phyloP scores from a whole-genome alignment of 1,140 invertebrate species.

The Macrocentrus cingulum region DNA sequence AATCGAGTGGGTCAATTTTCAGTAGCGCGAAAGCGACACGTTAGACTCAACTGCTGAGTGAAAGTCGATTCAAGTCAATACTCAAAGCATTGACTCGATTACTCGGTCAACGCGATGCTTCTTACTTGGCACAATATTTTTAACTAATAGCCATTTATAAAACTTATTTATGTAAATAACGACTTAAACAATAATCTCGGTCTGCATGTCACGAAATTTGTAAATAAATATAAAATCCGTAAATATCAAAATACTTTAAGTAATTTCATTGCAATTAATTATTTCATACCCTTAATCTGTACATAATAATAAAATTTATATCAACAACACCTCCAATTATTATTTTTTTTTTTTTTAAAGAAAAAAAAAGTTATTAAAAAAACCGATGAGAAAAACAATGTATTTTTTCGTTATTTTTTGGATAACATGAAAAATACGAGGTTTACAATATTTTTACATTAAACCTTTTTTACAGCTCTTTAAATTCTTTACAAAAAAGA shows the following conservation, averaged over 20 bases:
- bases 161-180: constrained; percentile 9
- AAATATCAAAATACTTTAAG: background rate
- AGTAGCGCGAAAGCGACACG: constrained; percentile 36
- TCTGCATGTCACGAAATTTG: constrained; percentile 17
- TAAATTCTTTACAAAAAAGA: too few species aligned
- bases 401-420: too few species aligned
- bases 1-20: background rate
- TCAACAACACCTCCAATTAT: background rate
- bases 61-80: constrained; percentile 38
- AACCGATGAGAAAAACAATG: too few species aligned
- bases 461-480: too few species aligned
- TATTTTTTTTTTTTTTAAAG: background rate
- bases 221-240: background rate
- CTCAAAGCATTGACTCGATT: constrained; percentile 26
- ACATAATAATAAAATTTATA: background rate
- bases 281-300: background rate
- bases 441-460: too few species aligned
- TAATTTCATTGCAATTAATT: background rate
- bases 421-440: too few species aligned
- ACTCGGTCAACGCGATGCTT: background rate
- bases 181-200: background rate
- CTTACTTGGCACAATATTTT: background rate
- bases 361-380: too few species aligned
- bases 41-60: constrained; percentile 35
- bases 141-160: background rate